A percentile compares a stretch with the other conserved stretches of the same genome.
phyloP scores from a whole-genome alignment of 2,797 vertebrate species.

The Darevskia nairensis region DNA sequence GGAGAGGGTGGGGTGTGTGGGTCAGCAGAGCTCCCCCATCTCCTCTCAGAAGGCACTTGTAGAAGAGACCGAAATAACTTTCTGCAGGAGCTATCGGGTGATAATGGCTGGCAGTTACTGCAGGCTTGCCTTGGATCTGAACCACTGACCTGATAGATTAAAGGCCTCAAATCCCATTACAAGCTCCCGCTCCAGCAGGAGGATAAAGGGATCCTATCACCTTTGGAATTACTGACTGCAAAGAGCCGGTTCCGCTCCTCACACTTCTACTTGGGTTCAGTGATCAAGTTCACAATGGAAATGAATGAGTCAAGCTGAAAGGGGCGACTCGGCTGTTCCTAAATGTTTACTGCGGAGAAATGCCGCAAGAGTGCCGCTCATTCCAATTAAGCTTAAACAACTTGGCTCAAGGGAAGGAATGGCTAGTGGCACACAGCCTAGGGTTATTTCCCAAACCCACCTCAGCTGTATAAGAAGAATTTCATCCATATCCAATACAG shows the following conservation, averaged over 20 bases:
- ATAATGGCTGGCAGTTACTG: constrained; percentile 11
- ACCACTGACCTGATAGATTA: constrained; percentile 49
- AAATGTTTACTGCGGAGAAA: constrained; percentile 7
- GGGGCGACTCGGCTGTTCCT: constrained; percentile 17
- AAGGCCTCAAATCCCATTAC: constrained; percentile 38
- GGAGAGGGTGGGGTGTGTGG: background rate
- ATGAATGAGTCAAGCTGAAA: constrained; percentile 10
- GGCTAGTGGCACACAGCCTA: constrained; percentile 45
- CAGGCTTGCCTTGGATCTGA: constrained; percentile 39
- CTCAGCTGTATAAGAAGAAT: too few species aligned
- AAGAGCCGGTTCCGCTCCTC: constrained; percentile 18
- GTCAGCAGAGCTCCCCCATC: background rate
- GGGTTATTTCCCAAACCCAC: constrained; percentile 45
- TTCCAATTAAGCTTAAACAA: constrained; percentile 66
- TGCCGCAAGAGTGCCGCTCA: constrained; percentile 28
- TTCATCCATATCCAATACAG: too few species aligned
- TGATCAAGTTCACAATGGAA: constrained; percentile 26
- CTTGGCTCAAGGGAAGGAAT: constrained; percentile 40
- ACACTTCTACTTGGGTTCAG: constrained; percentile 38
- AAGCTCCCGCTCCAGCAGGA: background rate
- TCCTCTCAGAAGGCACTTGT: background rate
- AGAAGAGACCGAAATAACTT: constrained; percentile 4
- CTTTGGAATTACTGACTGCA: constrained; percentile 32
- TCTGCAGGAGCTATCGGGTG: background rate
- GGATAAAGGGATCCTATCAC: background rate